Percentiles rank a stretch among this genome's conserved stretches.
Conservation (phyloP, 2,888 invertebrate species). For the Stenurella melanura region DNA sequence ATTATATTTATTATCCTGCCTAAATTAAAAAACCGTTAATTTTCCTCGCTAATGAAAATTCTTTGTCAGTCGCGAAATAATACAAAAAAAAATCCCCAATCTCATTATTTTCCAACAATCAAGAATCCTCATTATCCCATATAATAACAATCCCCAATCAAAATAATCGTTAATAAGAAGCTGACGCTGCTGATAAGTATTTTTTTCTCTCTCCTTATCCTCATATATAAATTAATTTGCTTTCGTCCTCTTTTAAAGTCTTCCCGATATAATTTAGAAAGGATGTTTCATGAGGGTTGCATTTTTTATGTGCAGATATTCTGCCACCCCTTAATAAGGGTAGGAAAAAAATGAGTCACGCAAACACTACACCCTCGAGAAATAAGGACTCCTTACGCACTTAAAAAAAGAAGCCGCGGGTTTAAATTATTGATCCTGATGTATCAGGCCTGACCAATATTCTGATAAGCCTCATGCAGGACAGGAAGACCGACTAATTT, state of each 20-base stretch:
- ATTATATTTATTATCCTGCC: slow-evolving; percentile 41
- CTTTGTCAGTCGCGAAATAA: slow-evolving; percentile 46
- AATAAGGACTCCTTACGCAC: slow-evolving; percentile 66
- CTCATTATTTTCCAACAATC: slow-evolving; percentile 56
- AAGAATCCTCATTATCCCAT: slow-evolving; percentile 57
- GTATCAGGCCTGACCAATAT: slow-evolving; percentile 52
- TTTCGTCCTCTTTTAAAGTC: slow-evolving; percentile 63
- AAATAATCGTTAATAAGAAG: slow-evolving; percentile 59
- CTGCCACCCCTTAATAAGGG: slow-evolving; percentile 70
- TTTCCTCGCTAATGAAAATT: slow-evolving; percentile 49
- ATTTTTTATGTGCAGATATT: slow-evolving; percentile 73
- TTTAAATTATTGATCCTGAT: slow-evolving; percentile 70
- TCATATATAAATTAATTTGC: slow-evolving; percentile 65
- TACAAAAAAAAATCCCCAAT: slow-evolving; percentile 52
- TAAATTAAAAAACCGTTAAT: slow-evolving; percentile 46
- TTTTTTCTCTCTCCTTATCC: slow-evolving; percentile 48
- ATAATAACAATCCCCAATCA: slow-evolving; percentile 59
- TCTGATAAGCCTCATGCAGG: slow-evolving; percentile 33
- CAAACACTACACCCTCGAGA: slow-evolving; percentile 67
- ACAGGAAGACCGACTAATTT: slow-evolving; percentile 33
- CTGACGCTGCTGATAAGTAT: slow-evolving; percentile 57
- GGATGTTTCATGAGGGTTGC: slow-evolving; percentile 67
- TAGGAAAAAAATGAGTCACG: slow-evolving; percentile 73
- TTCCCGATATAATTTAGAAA: slow-evolving; percentile 64
- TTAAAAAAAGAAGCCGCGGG: slow-evolving; percentile 70